Percentiles rank a stretch among this genome's conserved stretches.
Conservation (phyloP, 2,797 vertebrate species). For the Crossoptilon crossoptilon region DNA sequence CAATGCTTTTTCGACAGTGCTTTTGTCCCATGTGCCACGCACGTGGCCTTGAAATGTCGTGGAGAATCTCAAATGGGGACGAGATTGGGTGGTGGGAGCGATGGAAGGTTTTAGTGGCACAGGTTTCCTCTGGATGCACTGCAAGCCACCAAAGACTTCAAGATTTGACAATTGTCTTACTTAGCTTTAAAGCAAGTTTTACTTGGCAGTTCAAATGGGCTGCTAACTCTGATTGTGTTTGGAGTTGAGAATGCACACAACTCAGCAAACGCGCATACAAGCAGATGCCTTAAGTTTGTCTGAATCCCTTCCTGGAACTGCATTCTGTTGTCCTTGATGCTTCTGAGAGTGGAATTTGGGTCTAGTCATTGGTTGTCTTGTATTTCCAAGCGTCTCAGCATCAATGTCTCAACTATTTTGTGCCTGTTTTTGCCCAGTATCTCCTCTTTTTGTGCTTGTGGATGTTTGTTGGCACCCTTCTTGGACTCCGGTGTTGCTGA, state of each 20-base stretch:
- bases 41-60: accelerated
- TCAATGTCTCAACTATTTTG: not conserved
- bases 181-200: not conserved
- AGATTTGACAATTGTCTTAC: not conserved
- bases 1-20: constrained; percentile 20
- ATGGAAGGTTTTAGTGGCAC: not conserved
- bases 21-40: not conserved
- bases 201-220: not conserved
- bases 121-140: not conserved
- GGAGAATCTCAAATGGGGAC: not conserved
- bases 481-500: not conserved
- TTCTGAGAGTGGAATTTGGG: not conserved
- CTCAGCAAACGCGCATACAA: accelerated
- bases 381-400: not conserved
- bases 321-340: not conserved
- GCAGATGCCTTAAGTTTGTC: not conserved
- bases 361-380: not conserved
- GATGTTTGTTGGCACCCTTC: constrained; percentile 17
- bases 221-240: not conserved
- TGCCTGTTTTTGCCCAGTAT: constrained; percentile 16
- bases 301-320: not conserved
- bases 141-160: not conserved
- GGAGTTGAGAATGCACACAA: not conserved
- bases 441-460: constrained; percentile 34
- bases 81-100: accelerated